Base-by-base conservation (phyloP, 2,888 invertebrate genomes). In the Ametastegia equiseti region DNA sequence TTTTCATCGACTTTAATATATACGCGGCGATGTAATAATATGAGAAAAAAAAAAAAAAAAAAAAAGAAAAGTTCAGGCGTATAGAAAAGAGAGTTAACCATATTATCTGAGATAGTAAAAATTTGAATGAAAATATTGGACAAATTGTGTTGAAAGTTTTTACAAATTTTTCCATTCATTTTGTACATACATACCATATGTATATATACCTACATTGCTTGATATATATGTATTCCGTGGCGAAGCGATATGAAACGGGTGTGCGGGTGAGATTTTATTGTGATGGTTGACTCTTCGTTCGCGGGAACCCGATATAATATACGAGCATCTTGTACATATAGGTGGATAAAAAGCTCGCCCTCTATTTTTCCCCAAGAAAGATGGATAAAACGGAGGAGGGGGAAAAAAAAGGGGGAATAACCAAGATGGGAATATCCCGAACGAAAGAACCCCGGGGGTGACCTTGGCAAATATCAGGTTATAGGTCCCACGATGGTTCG, bases 381-480 rank as follows among this genome's bases (percentile, higher is more conserved):
- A 27, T 9, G 42, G 42, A 67, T 11, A 69, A 2, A n/a, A 36
- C 36, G 67, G 23, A 13, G 39, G 2, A 36, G 6, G 30, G 63
- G 6, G 13, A 19, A n/a, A 39, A 11, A 9, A 36, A 39, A 3
- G n/a, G n/a, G 39, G 9, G 39, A 65, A 65, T 9, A 67, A 39
- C 0, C 33, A 2, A 39, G n/a, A 36, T 2, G 36, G n/a, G 19
- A 11, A 11, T 6, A 36, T 15, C 6, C 7, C 7, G n/a, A 36
- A 7, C 6, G 27, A 19, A 9, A 19, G 23, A 39, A 67, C 36
- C 67, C n/a, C 54, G 67, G 36, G n/a, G n/a, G 57, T 39, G 78
- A 78, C 78, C 78, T 63, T 78, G 78, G 78, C 57, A 78, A 78
- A 78, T 78, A 78, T 57, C 57, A 57, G 60, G 60, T 78, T 78